Percentiles rank a stretch among this genome's conserved stretches.
phyloP scores from a whole-genome alignment of 2,888 invertebrate species.

The Lasioglossum calceatum region DNA sequence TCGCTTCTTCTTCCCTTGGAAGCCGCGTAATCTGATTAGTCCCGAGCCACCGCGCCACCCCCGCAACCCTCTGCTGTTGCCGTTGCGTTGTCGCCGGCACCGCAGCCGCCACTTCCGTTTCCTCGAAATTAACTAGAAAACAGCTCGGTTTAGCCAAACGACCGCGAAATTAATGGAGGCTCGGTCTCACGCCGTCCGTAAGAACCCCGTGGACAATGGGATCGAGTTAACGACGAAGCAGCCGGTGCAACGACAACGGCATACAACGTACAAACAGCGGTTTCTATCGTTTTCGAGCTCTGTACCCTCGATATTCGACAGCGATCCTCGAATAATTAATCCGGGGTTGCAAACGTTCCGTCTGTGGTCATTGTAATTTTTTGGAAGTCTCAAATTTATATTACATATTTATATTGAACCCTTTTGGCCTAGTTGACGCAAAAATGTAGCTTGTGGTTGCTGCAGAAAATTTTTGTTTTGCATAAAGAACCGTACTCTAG shows the following conservation, averaged over 20 bases:
- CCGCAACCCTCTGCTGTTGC: neutral
- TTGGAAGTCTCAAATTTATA: no score
- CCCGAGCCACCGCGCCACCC: neutral
- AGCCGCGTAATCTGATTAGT: constrained; percentile 45
- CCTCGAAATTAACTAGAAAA: constrained; percentile 27
- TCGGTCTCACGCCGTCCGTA: neutral
- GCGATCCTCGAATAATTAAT: no score
- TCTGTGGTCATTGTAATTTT: no score
- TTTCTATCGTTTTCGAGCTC: neutral
- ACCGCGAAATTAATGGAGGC: constrained; percentile 23
- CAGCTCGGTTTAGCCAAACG: constrained; percentile 18
- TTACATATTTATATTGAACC: no score
- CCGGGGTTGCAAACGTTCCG: no score
- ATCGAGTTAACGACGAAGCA: constrained; percentile 5
- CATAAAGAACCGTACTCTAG: no score
- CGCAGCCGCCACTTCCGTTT: constrained; percentile 1
- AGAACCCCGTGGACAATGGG: constrained; percentile 7
- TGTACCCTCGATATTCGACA: neutral
- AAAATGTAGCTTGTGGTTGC: no score
- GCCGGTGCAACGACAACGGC: neutral
- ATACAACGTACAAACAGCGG: neutral
- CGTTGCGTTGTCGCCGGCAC: constrained; percentile 5
- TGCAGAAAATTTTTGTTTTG: no score
- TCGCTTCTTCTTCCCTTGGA: neutral
- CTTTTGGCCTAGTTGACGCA: no score